A percentile compares a stretch with the other conserved stretches of the same genome.
Conservation (phyloP, 2,113 vertebrate species). For the Malurus cyaneus region DNA sequence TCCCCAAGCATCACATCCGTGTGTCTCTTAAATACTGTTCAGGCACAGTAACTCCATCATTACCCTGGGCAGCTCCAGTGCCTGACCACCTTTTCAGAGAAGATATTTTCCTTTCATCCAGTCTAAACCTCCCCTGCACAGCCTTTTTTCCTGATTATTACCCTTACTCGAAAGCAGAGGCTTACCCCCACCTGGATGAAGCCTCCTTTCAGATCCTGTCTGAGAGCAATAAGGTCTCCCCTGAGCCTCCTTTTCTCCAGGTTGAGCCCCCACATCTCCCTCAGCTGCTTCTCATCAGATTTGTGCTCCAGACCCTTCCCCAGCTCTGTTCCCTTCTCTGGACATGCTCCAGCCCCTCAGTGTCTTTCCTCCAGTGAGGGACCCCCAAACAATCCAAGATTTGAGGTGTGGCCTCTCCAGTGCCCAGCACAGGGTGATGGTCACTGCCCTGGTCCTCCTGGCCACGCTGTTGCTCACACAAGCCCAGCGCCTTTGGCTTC, state of each 20-base stretch:
- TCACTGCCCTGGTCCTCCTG: not conserved
- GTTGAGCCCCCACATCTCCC: not conserved
- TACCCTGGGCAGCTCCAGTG: not conserved
- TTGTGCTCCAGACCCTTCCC: not conserved
- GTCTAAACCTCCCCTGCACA: not conserved
- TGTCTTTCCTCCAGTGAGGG: not conserved
- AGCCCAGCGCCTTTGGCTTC: too few relatives aligned
- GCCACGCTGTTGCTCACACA: not conserved
- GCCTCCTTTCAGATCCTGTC: not conserved
- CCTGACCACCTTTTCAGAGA: not conserved
- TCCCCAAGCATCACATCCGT: not conserved
- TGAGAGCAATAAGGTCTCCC: not conserved
- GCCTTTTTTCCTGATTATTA: not conserved
- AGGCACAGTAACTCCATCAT: not conserved
- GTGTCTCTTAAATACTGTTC: not conserved
- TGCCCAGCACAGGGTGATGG: not conserved
- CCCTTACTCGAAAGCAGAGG: not conserved
- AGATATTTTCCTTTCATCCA: not conserved
- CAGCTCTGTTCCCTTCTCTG: rapidly evolving
- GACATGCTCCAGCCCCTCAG: rapidly evolving
- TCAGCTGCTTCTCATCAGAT: not conserved
- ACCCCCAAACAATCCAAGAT: not conserved
- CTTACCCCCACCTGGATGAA: rapidly evolving
- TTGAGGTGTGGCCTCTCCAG: not conserved
- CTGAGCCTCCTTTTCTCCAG: not conserved